Percentiles rank a stretch among this genome's conserved stretches.
These are phyloP conservation scores for Hirudo medicinalis DNA, from an alignment of 1,140 invertebrate genomes.

Conservation along the genomic window DNA sequence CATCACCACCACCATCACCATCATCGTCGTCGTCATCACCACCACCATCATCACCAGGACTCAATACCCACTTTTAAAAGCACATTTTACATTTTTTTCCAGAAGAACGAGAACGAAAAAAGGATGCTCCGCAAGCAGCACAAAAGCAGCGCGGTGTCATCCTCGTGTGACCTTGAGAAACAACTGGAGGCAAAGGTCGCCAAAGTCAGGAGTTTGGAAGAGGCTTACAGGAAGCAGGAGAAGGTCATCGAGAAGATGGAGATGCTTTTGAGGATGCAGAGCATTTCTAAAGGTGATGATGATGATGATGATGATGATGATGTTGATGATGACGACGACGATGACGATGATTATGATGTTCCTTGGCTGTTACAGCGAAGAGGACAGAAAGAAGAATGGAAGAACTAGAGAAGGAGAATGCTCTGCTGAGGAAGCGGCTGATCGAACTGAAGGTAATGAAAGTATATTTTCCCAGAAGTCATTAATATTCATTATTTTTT, in stretches of 20 bases:
- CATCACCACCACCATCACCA: no score
- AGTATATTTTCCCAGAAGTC: no score
- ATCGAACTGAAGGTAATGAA: no score
- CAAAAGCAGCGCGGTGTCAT: neutral
- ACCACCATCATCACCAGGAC: neutral
- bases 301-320: slow-evolving; percentile 7
- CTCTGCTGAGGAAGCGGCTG: no score
- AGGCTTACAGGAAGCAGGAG: slow-evolving; percentile 19
- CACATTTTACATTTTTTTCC: neutral
- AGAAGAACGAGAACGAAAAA: slow-evolving; percentile 17
- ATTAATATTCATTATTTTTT: no score
- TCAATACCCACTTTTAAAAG: neutral
- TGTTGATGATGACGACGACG: neutral
- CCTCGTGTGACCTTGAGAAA: slow-evolving; percentile 7
- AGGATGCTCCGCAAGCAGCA: neutral
- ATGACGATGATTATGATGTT: no score
- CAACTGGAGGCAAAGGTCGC: slow-evolving; percentile 11
- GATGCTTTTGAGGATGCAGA: neutral
- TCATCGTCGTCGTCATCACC: neutral
- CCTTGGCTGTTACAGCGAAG: no score
- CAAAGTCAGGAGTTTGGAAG: slow-evolving; percentile 17
- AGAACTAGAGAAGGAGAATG: no score
- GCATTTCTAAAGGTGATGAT: neutral
- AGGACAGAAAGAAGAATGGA: no score
- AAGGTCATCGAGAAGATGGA: slow-evolving; percentile 21